Percentiles rank a stretch among this genome's conserved stretches.
Conservation (phyloP, 2,113 vertebrate species). For the Syrmaticus mikado region DNA sequence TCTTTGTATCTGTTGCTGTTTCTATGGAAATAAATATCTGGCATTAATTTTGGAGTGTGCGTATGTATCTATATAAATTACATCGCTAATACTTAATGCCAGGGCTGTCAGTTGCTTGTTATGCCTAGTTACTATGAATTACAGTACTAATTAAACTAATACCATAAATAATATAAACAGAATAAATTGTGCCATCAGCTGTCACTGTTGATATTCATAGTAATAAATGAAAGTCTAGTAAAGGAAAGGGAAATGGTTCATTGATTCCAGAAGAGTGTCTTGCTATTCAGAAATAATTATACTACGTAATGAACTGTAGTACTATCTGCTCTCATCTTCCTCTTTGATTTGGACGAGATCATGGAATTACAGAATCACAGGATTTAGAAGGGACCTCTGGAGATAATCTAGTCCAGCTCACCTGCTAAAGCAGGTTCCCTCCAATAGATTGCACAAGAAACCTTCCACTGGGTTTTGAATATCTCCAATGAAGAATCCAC, state of each 20-base stretch:
- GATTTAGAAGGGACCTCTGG: background rate
- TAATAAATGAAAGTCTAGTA: constrained; percentile 18
- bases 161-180: constrained; percentile 25
- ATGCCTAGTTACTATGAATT: constrained; percentile 31
- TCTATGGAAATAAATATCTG: background rate
- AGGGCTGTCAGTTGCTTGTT: background rate
- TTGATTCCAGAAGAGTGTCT: constrained; percentile 6
- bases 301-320: background rate
- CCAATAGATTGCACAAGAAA: background rate
- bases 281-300: constrained; percentile 27
- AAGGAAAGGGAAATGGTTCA: background rate
- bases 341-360: background rate
- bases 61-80: background rate
- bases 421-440: background rate
- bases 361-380: background rate
- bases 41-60: too few relatives aligned
- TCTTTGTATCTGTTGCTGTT: background rate
- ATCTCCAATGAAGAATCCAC: background rate
- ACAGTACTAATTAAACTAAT: constrained; percentile 43
- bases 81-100: background rate
- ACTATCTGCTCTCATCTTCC: background rate
- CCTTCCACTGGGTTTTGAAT: background rate
- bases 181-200: constrained; percentile 16
- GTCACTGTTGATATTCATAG: constrained; percentile 25
- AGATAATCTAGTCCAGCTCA: background rate